Evolutionary conservation across 2,113 vertebrate genomes (phyloP), one percentile per base, ranked within the genome.

Genomic region (Vidua chalybeata): DNA sequence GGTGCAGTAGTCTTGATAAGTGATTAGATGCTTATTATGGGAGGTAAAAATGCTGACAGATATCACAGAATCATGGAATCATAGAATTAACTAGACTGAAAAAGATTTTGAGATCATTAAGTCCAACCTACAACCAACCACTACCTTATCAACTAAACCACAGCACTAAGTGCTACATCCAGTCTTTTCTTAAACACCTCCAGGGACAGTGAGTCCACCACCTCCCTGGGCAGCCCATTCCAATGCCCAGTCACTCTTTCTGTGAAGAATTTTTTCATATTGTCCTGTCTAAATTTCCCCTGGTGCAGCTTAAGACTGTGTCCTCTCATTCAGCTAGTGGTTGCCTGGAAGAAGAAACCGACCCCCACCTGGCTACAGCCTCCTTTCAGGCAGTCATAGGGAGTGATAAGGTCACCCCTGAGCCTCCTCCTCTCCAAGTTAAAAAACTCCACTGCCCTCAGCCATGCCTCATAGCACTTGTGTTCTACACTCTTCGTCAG

Each of bases 301-400:
- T 45, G 13, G 13, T 11, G 9, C 45, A 68, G 11, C 9, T 51
- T 51, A 17, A 67, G 45, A 1, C 31, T 30, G 8, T 26, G 16
- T 45, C 27, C 17, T 43, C 13, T 51, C 15, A 14, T 35, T 17
- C 26, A 17, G 31, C 20, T 26, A 26, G 9, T 43, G 2, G 7
- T 35, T 51, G 9, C 26, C 35, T 49, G 30, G 1, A 8, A 15
- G 3, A 26, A 64, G n/a, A 72, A 43, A 6, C 17, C 0, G 3
- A 48, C 4, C 1, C 24, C 2, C 13, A 20, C 13, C 33, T 10
- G 2, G 0, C 45, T 46, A 15, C 74, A 72, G 0, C 8, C 64
- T 46, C 15, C n/a, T 28, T 9, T 18, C 45, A n/a, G 41, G 15
- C 0, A 41, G 7, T 0, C 43, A 49, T 9, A 55, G 8, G 51